These are phyloP conservation scores for Lepidurus packardi DNA, from an alignment of 1,140 invertebrate species.

Conservation along the genomic window DNA sequence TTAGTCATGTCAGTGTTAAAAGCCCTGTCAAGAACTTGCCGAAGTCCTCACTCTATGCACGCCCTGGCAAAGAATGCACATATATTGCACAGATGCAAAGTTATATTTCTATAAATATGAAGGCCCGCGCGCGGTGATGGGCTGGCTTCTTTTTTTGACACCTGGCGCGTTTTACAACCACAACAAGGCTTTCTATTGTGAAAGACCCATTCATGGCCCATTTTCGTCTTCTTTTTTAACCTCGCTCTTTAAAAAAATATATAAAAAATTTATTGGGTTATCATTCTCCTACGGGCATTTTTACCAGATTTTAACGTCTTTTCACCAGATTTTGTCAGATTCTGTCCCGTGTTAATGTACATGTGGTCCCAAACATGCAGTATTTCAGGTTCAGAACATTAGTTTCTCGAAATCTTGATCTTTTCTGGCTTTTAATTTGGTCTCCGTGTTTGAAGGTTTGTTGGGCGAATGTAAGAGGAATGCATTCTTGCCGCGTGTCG, in stretches of 20 bases:
- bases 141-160: conserved; percentile 21
- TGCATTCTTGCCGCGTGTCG: too few species aligned
- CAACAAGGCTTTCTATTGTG: conserved; percentile 21
- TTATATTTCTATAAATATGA: conserved; percentile 5
- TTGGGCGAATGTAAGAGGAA: too few species aligned
- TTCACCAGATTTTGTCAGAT: too few species aligned
- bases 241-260: neutral
- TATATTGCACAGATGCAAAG: neutral
- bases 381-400: too few species aligned
- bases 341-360: too few species aligned
- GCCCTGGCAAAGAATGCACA: conserved; percentile 18
- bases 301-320: too few species aligned
- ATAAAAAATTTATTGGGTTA: neutral
- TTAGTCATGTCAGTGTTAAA: conserved; percentile 22
- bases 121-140: neutral
- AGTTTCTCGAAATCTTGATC: too few species aligned
- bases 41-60: conserved; percentile 18
- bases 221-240: neutral
- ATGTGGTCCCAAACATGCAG: too few species aligned
- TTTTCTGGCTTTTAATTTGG: too few species aligned
- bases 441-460: too few species aligned
- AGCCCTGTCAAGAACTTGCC: conserved; percentile 17
- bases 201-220: conserved; percentile 17
- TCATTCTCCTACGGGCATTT: neutral
- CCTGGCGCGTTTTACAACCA: conserved; percentile 14